phyloP scores from a whole-genome alignment of 2,113 vertebrate species.

The Pterocles burchelli region DNA sequence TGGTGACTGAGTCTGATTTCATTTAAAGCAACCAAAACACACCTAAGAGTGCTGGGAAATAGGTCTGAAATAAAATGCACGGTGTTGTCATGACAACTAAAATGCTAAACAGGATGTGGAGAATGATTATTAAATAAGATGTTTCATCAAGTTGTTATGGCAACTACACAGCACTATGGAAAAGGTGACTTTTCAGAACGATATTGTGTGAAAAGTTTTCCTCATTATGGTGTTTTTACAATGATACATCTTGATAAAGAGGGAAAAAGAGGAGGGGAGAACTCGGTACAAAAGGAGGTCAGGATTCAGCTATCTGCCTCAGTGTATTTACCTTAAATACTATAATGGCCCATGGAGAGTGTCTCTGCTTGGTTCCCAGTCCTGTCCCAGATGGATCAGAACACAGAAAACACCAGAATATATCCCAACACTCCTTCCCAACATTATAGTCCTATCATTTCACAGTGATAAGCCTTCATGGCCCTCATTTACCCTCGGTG shows the following conservation, averaged over 20 bases:
- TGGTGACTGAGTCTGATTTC: conserved; percentile 11
- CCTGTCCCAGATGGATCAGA: background rate
- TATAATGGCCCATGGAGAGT: background rate
- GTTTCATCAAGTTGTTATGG: conserved; percentile 71
- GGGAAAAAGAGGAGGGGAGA: background rate
- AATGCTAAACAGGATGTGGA: conserved; percentile 62
- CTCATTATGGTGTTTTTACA: background rate
- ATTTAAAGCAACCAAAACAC: conserved; percentile 35
- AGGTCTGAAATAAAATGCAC: conserved; percentile 52
- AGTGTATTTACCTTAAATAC: background rate
- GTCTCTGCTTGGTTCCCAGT: background rate
- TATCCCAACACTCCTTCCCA: background rate
- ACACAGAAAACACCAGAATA: background rate
- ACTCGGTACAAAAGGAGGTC: background rate
- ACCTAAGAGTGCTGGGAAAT: background rate
- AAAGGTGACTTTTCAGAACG: conserved; percentile 27
- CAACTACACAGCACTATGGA: conserved; percentile 52
- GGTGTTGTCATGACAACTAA: conserved; percentile 74
- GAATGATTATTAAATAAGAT: conserved; percentile 56
- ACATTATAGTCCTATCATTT: background rate
- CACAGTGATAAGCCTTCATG: background rate
- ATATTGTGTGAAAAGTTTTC: conserved; percentile 7
- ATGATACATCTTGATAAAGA: background rate
- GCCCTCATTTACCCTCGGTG: background rate
- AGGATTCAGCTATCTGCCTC: background rate